Evolutionary conservation across 2,113 vertebrate genomes (phyloP), one percentile per base, ranked within the genome.

Genomic region (Gallinago media): DNA sequence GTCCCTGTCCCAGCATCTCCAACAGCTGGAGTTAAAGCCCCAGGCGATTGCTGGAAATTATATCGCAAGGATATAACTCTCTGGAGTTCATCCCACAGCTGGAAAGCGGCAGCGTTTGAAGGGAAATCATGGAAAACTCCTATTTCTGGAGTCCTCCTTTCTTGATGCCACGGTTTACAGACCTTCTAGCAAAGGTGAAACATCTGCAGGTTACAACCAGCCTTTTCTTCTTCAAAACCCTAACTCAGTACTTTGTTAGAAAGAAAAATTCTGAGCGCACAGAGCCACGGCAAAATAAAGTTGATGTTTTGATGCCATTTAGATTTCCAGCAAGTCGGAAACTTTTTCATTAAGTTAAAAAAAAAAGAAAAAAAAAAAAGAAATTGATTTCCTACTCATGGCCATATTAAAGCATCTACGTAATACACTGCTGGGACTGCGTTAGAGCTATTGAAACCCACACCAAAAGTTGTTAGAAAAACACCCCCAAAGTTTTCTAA

Each of bases 171-270:
- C 2, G 1, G 36, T 27, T 66, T 0, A 0, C 8, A 13, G 80
- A 70, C 27, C 46, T 79, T 79, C n/a, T 9, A 62, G 40, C 71
- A 76, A 47, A n/a, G 23, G 18, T 67, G 38, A 94, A 40, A 4
- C 16, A 88, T 3, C 58, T 21, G 19, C 66, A 84, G 47, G 38
- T 62, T 52, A 84, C 10, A 76, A 83, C 12, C 25, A 54, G 20
- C 12, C 42, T 46, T 68, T 76, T 52, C 49, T 81, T 82, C 77
- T 66, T 54, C 15, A 65, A 79, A 77, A 44, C 25, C 21, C 8
- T 20, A 80, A 38, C 1, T 47, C n/a, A 54, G 0, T 3, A 16
- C 13, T 66, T 56, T 9, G 4, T 31, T 49, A 46, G n/a, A 47
- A 65, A 54, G n/a, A 46, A 93, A 74, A 68, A 36, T 38, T 59